Base-by-base conservation (phyloP, 2,888 invertebrate genomes). In the Orthosia gothica region DNA sequence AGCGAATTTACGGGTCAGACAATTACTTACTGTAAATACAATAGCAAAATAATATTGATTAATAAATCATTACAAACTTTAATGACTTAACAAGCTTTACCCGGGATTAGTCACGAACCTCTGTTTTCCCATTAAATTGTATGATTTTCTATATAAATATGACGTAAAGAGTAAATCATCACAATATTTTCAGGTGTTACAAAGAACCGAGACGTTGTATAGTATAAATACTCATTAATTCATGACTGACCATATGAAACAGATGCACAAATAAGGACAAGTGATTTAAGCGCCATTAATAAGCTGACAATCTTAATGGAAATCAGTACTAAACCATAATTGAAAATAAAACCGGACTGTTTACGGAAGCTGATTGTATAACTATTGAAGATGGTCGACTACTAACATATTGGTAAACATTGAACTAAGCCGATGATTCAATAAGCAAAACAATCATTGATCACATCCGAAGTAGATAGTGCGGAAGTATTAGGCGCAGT, bases 11-110 rank as follows among this genome's bases (percentile, higher is more conserved):
- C 81, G 73, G 84, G 81, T 85, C 81, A 82, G 79, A 89, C 87
- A 88, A 87, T 89, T 87, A 86, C 74, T 85, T 76, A 74, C 58
- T 62, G 26, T 74, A 74, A 79, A 63, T 81, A 86, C 73, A 72
- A 76, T 81, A 83, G 83, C 85, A 86, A 86, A 83, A 79, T 80
- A 79, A 84, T 85, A 88, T 87, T 84, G 84, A 87, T 88, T 86
- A 80, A 89, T 91, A 90, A 90, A 91, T 90, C 87, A 89, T 88
- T 89, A 82, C 70, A 78, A 76, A 81, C 66, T 80, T 87, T 89
- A 90, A 90, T 88, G 85, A 88, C 84, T 87, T 89, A 88, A 88
- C 88, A 84, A 88, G 87, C 87, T 85, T 75, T 64, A 74, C 77
- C 63, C 84, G 26, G 61, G 61, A 87, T 89, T 85, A 89, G 88